Conservation (phyloP, 1,140 invertebrate species). For the Trigoniulus corallinus region DNA sequence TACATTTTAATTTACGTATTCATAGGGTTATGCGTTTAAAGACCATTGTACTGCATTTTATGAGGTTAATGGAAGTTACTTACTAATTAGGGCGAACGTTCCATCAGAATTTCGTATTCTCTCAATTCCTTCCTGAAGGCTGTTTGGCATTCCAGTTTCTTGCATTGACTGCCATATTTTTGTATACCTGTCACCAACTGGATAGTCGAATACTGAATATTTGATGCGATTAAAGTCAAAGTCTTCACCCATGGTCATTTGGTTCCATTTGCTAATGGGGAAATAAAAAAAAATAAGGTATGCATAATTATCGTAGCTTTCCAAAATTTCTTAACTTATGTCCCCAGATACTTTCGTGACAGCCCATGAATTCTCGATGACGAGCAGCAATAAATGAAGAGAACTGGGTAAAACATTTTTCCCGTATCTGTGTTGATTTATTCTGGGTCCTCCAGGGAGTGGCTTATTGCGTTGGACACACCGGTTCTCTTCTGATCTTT, state of each 20-base stretch:
- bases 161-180: conserved; percentile 98
- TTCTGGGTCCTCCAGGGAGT: too few relatives aligned
- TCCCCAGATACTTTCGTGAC: background rate
- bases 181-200: conserved; percentile 93
- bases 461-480: too few relatives aligned
- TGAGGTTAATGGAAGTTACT: background rate
- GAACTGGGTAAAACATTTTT: too few relatives aligned
- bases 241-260: conserved; percentile 88
- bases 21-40: too few relatives aligned
- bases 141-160: conserved; percentile 61
- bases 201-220: conserved; percentile 96
- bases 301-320: background rate
- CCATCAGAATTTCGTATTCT: conserved; percentile 60
- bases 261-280: conserved; percentile 81
- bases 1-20: too few relatives aligned
- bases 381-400: too few relatives aligned
- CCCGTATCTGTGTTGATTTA: too few relatives aligned
- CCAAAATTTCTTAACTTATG: background rate
- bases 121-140: conserved; percentile 54
- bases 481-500: too few relatives aligned
- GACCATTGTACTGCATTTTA: too few relatives aligned
- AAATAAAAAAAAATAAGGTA: conserved; percentile 5
- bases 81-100: conserved; percentile 81
- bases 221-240: conserved; percentile 75
- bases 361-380: too few relatives aligned